Base-by-base conservation (phyloP, 2,113 vertebrate genomes). In the Bungarus multicinctus region DNA sequence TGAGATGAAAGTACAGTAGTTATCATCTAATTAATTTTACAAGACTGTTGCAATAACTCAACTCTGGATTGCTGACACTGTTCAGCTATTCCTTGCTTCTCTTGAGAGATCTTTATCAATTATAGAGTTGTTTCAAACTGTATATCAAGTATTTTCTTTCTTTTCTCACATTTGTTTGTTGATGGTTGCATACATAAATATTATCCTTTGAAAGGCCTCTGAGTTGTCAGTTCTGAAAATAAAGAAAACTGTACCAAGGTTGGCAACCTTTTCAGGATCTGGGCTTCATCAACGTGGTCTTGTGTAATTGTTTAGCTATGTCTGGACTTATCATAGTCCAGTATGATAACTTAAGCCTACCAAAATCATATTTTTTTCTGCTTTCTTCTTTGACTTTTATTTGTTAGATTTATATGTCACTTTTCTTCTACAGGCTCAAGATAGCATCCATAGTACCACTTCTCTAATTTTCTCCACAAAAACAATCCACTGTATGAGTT, bases 11-110 rank as follows among this genome's bases (percentile, higher is more conserved):
- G n/a, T n/a, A n/a, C n/a, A n/a, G n/a, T 54, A 89, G 4, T 52
- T n/a, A 94, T 52, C 14, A 55, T 81, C 69, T 88, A 94, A 94
- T 89, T 96, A 95, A 93, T 93, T 95, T 95, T 94, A 85, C 85
- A 92, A 91, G 47, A 30, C 57, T 85, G 30, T 14, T 88, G 87
- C 30, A 93, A 92, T 57, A 0, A 45, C 92, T 95, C 90, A 39
- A 30, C 0, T n/a, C 47, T 93, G 30, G 53, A 25, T 39, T 94
- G 90, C 12, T 0, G 88, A 90, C 87, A 45, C 25, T 87, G 87
- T 94, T 92, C 55, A 90, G 5, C 88, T 55, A n/a, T 85, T 93
- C 22, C 52, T 16, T 90, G 90, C 58, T 54, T 87, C 14, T 94
- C 88, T 23, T 12, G 89, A 90, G 85, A 81, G 39, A 0, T 43